Evolutionary conservation across 2,888 invertebrate species (phyloP).

Genomic region (Drosophila suboccidentalis): DNA sequence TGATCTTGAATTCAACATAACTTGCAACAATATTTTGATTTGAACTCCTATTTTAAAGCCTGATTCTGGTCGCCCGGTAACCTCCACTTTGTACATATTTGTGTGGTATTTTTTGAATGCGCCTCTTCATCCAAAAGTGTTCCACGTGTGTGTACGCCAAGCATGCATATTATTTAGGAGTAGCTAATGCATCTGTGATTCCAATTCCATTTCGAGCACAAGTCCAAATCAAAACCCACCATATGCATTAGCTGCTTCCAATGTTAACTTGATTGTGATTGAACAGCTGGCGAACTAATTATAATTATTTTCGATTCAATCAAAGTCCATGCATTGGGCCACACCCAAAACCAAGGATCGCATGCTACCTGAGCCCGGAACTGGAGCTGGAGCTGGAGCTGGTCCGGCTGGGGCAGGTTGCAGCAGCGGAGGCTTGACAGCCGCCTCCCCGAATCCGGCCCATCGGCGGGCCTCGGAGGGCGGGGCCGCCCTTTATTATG

Average conservation of each 20-base stretch:
- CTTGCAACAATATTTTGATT: conserved; percentile 26
- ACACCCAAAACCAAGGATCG: conserved; percentile 95
- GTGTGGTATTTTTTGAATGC: conserved; percentile 53
- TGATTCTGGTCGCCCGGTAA: conserved; percentile 51
- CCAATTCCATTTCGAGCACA: conserved; percentile 20
- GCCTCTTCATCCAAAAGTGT: conserved; percentile 69
- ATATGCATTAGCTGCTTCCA: conserved; percentile 45
- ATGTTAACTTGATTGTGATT: background rate
- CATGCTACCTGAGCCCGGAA: conserved; percentile 89
- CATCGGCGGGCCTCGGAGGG: conserved; percentile 93
- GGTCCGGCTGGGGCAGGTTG: conserved; percentile 76
- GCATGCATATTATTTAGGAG: conserved; percentile 43
- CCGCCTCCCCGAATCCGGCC: conserved; percentile 87
- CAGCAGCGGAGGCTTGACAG: conserved; percentile 87
- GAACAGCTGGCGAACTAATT: conserved; percentile 27
- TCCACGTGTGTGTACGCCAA: conserved; percentile 48
- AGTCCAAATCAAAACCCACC: conserved; percentile 11
- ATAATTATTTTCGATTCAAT: conserved; percentile 35
- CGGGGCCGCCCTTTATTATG: conserved; percentile 92
- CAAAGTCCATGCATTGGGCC: conserved; percentile 96
- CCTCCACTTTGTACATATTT: conserved; percentile 38
- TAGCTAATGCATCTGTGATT: conserved; percentile 49
- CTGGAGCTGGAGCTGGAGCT: conserved; percentile 78
- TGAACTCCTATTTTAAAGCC: conserved; percentile 50
- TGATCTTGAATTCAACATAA: conserved; percentile 9